Percentiles rank a stretch among this genome's conserved stretches.
Conservation (phyloP, 2,888 invertebrate species). For the Spodoptera picta region DNA sequence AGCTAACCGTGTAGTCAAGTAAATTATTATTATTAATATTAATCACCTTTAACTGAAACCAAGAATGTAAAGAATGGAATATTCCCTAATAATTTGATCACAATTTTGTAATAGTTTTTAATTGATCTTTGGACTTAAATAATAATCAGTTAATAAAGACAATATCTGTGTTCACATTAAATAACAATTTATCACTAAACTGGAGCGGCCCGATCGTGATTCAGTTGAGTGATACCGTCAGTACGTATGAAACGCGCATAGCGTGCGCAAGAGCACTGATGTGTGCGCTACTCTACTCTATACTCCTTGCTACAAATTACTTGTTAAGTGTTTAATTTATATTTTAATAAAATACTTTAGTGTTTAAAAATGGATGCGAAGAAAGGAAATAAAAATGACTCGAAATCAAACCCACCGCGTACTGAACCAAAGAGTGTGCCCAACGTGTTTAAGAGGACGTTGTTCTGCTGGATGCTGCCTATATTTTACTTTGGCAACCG, state of each 20-base stretch:
- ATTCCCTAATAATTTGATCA: constrained; percentile 15
- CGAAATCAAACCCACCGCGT: constrained; percentile 39
- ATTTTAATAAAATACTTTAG: constrained; percentile 17
- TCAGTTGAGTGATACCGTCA: constrained; percentile 36
- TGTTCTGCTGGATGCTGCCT: constrained; percentile 93
- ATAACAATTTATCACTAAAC: constrained; percentile 45
- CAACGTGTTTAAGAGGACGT: constrained; percentile 88
- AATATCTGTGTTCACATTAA: constrained; percentile 26
- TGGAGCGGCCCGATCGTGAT: constrained; percentile 38
- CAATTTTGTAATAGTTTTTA: constrained; percentile 4
- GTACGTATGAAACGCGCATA: constrained; percentile 38
- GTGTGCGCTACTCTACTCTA: constrained; percentile 9
- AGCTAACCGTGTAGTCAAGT: too few relatives aligned
- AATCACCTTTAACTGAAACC: too few relatives aligned
- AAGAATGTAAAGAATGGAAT: too few relatives aligned
- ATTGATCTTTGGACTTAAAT: constrained; percentile 1
- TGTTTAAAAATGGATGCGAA: constrained; percentile 56
- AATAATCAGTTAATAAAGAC: constrained; percentile 43
- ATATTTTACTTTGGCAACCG: constrained; percentile 93
- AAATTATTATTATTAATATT: too few relatives aligned
- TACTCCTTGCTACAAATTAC: constrained; percentile 2
- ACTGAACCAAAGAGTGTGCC: constrained; percentile 68
- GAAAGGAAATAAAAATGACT: constrained; percentile 47
- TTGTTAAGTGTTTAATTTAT: constrained; percentile 12
- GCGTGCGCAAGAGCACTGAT: constrained; percentile 44